These are phyloP conservation scores for Discoglossus pictus DNA, from an alignment of 2,797 vertebrate species.

Conservation along the genomic window DNA sequence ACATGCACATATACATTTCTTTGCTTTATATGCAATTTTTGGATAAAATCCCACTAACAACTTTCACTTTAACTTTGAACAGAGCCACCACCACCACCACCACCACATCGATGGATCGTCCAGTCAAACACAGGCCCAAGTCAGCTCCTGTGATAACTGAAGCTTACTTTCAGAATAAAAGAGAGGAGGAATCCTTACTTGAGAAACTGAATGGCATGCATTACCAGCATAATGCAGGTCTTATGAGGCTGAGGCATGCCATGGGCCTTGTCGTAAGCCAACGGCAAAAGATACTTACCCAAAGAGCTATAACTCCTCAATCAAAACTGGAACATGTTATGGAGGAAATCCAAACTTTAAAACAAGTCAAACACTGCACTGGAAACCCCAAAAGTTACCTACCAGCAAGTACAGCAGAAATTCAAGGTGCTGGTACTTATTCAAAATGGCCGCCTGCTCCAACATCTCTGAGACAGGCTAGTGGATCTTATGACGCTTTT, in stretches of 20 bases:
- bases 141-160: slow-evolving; percentile 52
- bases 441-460: slow-evolving; percentile 23
- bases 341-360: slow-evolving; percentile 62
- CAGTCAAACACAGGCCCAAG: slow-evolving; percentile 24
- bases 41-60: not conserved
- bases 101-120: slow-evolving; percentile 7
- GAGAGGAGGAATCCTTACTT: slow-evolving; percentile 65
- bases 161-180: slow-evolving; percentile 65
- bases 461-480: not conserved
- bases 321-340: slow-evolving; percentile 70
- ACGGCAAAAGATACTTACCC: slow-evolving; percentile 59
- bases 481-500: not conserved
- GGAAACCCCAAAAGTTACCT: slow-evolving; percentile 28
- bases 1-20: no score
- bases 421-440: not conserved
- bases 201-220: slow-evolving; percentile 64
- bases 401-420: slow-evolving; percentile 25
- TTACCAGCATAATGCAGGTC: slow-evolving; percentile 59
- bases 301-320: slow-evolving; percentile 67
- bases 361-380: not conserved
- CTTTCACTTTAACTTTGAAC: not conserved
- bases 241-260: slow-evolving; percentile 63
- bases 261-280: slow-evolving; percentile 56
- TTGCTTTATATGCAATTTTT: not conserved
- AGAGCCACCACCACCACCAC: not conserved